Evolutionary conservation across 2,113 vertebrate species (phyloP), one percentile per base, ranked within the genome.

Genomic region (Grantiella picta): DNA sequence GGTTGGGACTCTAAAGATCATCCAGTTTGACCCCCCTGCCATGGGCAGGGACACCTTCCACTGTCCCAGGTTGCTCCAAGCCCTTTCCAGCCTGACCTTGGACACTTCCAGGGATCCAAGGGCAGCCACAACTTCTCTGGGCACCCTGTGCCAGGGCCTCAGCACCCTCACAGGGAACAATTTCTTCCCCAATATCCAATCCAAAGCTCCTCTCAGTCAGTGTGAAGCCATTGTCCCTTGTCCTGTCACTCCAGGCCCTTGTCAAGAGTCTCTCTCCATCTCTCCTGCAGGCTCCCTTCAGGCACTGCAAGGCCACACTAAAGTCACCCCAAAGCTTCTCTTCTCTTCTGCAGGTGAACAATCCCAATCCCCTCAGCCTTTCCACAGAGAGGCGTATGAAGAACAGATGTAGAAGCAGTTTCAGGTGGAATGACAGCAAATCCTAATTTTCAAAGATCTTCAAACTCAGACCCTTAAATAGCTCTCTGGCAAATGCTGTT

Each of bases 171-270:
- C 16, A 56, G 56, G 40, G n/a, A 63, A 11, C 1, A 27, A 31
- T 64, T 71, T 25, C 9, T 40, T 3, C n/a, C n/a, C 11, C 2
- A 0, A 18, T 64, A 31, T 5, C 21, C 29, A 9, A 40, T 15
- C 11, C 47, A 79, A 40, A 0, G 13, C 49, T 25, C 0, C 20
- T 4, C 33, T 44, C n/a, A 21, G 28, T n/a, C 38, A 20, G 0
- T 29, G 0, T 45, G 28, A 2, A 38, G 8, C 56, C 56, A 47
- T 70, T 61, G 0, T 20, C 12, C 7, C 85, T n/a, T n/a, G 19
- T 53, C 28, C 33, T 70, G 64, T 38, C 15, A 38, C 38, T 53
- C 12, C 64, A 61, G 15, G 23, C 38, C 45, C 33, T 45, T 45
- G 54, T 3, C 12, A 6, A 24, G 12, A n/a, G 56, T 54, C 40